These are phyloP conservation scores for Sterrhoptilus dennistouni DNA, from an alignment of 2,113 vertebrate species.

Conservation along the genomic window DNA sequence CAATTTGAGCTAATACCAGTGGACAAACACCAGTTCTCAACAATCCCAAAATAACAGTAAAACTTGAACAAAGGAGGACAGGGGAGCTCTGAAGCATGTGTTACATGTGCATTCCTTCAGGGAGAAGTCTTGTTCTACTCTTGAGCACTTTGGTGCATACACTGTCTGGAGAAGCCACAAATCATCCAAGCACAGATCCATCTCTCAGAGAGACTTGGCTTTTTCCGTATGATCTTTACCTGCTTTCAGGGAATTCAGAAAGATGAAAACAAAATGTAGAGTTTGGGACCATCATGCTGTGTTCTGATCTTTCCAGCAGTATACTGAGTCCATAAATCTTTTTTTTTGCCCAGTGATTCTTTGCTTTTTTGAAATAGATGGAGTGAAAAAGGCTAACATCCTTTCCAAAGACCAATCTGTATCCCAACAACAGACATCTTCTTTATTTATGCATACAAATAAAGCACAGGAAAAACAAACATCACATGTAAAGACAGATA, in stretches of 20 bases:
- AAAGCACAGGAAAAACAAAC: not conserved
- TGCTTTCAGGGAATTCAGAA: not conserved
- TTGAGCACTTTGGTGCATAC: not conserved
- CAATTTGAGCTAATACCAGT: not conserved
- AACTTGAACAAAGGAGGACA: not conserved
- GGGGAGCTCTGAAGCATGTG: not conserved
- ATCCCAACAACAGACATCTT: not conserved
- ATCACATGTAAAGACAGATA: not conserved
- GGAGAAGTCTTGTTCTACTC: not conserved
- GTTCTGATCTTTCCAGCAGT: not conserved
- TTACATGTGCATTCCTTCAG: not conserved
- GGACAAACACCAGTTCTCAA: not conserved
- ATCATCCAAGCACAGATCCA: not conserved
- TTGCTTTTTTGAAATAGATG: not conserved
- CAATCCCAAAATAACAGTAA: not conserved
- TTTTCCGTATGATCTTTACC: not conserved
- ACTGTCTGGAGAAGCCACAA: not conserved
- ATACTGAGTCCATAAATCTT: not conserved
- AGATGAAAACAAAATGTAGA: not conserved
- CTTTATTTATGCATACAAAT: not conserved
- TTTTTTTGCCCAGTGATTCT: fast-evolving
- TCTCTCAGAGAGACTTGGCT: fast-evolving
- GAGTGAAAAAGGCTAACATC: not conserved
- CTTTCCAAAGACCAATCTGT: not conserved
- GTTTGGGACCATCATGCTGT: not conserved